phyloP scores from a whole-genome alignment of 2,888 invertebrate species.

The Rosalia funebris region DNA sequence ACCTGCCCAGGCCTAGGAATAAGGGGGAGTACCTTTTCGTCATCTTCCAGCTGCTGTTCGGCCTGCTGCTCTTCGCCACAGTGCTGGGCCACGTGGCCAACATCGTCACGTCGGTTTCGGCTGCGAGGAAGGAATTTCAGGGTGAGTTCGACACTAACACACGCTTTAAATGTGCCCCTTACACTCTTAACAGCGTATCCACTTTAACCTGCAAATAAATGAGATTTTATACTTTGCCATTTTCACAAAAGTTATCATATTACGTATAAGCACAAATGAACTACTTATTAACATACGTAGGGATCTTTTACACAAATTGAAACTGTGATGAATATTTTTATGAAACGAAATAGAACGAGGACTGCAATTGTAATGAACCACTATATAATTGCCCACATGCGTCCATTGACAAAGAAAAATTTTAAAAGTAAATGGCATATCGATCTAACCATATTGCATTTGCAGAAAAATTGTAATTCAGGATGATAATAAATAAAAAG shows the following conservation, averaged over 20 bases:
- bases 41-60: constrained; percentile 93
- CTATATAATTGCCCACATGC: too few relatives aligned
- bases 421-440: too few relatives aligned
- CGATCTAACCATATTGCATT: too few relatives aligned
- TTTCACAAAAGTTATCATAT: not conserved
- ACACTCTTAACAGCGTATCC: not conserved
- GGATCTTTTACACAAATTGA: too few relatives aligned
- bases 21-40: constrained; percentile 96
- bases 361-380: too few relatives aligned
- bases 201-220: not conserved
- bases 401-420: too few relatives aligned
- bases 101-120: constrained; percentile 97
- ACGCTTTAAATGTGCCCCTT: not conserved
- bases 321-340: too few relatives aligned
- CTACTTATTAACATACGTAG: too few relatives aligned
- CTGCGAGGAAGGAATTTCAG: constrained; percentile 98
- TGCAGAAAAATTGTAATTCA: too few relatives aligned
- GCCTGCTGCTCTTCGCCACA: constrained; percentile 93
- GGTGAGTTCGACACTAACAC: constrained; percentile 71
- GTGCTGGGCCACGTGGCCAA: constrained; percentile 98
- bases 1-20: constrained; percentile 89
- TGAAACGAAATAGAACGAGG: too few relatives aligned
- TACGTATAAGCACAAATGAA: too few relatives aligned
- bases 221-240: not conserved
- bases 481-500: too few relatives aligned